Evolutionary conservation across 2,888 invertebrate species (phyloP).

Genomic region (Fragum fragum): DNA sequence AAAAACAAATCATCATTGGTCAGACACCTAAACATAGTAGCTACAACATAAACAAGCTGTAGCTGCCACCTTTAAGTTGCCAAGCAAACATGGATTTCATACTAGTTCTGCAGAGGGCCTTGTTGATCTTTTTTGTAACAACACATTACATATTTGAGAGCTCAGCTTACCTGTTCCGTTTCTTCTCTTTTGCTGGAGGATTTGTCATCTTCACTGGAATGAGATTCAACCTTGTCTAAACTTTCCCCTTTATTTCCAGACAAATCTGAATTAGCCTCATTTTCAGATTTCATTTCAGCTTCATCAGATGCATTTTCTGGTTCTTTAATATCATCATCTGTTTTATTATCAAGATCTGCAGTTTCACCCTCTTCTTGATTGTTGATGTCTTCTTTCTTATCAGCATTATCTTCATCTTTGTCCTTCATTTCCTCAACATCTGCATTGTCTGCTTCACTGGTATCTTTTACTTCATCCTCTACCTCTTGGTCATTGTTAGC

Average conservation of each 20-base stretch:
- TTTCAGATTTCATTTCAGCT: background rate
- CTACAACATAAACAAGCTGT: too few relatives aligned
- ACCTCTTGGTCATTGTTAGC: background rate
- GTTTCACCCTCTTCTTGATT: constrained; percentile 10
- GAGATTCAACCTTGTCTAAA: too few relatives aligned
- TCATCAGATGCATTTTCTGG: background rate
- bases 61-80: too few relatives aligned
- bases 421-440: constrained; percentile 17
- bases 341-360: background rate
- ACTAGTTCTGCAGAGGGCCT: too few relatives aligned
- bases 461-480: background rate
- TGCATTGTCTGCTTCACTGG: constrained; percentile 6
- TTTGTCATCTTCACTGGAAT: too few relatives aligned
- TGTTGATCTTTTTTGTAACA: too few relatives aligned
- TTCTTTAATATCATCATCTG: background rate
- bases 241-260: background rate
- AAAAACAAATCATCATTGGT: too few relatives aligned
- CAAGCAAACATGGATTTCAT: too few relatives aligned
- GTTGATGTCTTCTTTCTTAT: background rate
- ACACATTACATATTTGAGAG: too few relatives aligned
- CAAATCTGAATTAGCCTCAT: background rate
- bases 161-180: too few relatives aligned
- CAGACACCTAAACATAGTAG: too few relatives aligned
- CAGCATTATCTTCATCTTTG: background rate
- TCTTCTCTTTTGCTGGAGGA: too few relatives aligned